A percentile compares a stretch with the other conserved stretches of the same genome.
Evolutionary conservation across 1,140 invertebrate genomes (phyloP).

Genomic region (Drosophila aff.): DNA sequence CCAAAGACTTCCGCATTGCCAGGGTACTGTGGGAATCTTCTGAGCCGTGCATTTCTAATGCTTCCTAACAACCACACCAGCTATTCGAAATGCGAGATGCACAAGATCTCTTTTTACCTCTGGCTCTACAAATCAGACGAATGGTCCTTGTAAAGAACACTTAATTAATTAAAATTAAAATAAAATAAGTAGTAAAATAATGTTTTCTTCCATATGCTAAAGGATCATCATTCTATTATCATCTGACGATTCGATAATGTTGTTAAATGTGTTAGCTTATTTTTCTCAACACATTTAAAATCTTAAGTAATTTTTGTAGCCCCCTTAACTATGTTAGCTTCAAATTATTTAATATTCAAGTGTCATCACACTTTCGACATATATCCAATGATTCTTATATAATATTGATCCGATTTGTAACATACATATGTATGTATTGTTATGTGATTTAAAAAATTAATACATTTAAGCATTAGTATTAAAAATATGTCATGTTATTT

Average conservation of each 20-base stretch:
- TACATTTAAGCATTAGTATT: background rate
- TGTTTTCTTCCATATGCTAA: background rate
- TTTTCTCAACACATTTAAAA: background rate
- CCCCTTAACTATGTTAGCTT: background rate
- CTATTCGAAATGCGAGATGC: background rate
- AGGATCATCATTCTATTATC: background rate
- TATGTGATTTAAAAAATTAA: background rate
- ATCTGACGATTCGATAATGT: background rate
- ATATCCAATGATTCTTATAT: background rate
- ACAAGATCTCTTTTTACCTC: background rate
- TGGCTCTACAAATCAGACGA: background rate
- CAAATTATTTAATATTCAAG: background rate
- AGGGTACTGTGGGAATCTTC: slow-evolving; percentile 58
- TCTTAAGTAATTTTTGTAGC: background rate
- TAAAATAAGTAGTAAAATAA: background rate
- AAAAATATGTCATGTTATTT: background rate
- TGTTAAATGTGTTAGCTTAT: background rate
- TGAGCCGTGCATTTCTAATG: slow-evolving; percentile 55
- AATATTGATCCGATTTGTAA: background rate
- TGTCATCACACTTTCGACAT: background rate
- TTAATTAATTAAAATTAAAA: background rate
- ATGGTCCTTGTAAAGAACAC: background rate
- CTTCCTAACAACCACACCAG: slow-evolving; percentile 39
- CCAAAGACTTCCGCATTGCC: slow-evolving; percentile 77
- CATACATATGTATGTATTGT: background rate